A percentile compares a stretch with the other conserved stretches of the same genome.
phyloP scores from a whole-genome alignment of 2,113 vertebrate genomes.

The Rhea americana region DNA sequence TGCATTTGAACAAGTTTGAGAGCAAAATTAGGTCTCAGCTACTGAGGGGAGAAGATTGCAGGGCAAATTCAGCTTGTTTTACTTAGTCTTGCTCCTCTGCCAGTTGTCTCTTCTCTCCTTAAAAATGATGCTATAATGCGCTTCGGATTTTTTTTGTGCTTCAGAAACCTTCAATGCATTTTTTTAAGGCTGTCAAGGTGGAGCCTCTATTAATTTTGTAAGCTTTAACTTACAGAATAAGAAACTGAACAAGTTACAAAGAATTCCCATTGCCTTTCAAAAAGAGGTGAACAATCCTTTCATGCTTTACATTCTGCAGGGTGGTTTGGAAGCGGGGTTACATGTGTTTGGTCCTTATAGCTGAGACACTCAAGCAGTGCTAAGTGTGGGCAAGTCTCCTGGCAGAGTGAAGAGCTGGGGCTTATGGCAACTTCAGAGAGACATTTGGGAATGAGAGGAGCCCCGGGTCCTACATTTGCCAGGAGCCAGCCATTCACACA shows the following conservation, averaged over 20 bases:
- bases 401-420: background rate
- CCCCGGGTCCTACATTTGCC: background rate
- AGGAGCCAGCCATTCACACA: background rate
- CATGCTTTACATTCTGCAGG: conserved; percentile 5
- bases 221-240: conserved; percentile 29
- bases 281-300: conserved; percentile 24
- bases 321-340: conserved; percentile 36
- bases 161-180: background rate
- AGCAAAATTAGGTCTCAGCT: conserved; percentile 17
- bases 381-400: conserved; percentile 37
- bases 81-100: background rate
- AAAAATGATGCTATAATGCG: background rate
- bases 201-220: background rate
- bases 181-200: conserved; percentile 12
- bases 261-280: conserved; percentile 16
- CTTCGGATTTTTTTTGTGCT: background rate
- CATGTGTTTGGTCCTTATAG: conserved; percentile 18
- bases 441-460: background rate
- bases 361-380: background rate
- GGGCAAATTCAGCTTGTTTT: conserved; percentile 26
- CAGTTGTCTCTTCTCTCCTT: background rate
- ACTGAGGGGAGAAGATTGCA: background rate
- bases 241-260: conserved; percentile 32
- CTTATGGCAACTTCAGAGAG: conserved; percentile 27
- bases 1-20: conserved; percentile 15